A percentile compares a stretch with the other conserved stretches of the same genome.
Conservation (phyloP, 2,888 invertebrate genomes). For the Idaea dimidiata region DNA sequence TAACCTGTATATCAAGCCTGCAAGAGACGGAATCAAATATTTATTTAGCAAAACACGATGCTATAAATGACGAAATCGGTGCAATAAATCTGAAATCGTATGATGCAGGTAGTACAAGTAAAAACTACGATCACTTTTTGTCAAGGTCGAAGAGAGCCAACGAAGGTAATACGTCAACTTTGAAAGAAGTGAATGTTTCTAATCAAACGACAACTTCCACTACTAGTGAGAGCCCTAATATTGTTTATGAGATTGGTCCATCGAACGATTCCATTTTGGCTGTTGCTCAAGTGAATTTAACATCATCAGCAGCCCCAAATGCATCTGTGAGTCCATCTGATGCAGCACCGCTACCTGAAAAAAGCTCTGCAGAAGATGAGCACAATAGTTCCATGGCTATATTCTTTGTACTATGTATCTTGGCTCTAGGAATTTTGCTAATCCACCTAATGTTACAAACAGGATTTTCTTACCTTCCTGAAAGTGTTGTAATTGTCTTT, state of each 20-base stretch:
- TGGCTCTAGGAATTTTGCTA: conserved; percentile 95
- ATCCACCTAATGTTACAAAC: conserved; percentile 97
- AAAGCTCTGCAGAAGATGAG: conserved; percentile 96
- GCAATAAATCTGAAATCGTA: neutral
- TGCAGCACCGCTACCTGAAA: conserved; percentile 90
- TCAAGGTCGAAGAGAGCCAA: conserved; percentile 60
- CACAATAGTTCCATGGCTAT: conserved; percentile 98
- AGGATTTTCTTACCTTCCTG: conserved; percentile 97
- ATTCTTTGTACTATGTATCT: conserved; percentile 97
- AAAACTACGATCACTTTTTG: conserved; percentile 24
- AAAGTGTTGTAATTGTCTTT: conserved; percentile 98
- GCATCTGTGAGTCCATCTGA: conserved; percentile 83
- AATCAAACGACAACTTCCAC: conserved; percentile 39
- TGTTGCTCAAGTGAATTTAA: conserved; percentile 55
- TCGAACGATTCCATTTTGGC: conserved; percentile 56
- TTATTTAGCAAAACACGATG: neutral
- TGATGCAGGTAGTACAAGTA: conserved; percentile 6
- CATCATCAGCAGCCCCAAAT: conserved; percentile 55
- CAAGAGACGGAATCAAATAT: neutral
- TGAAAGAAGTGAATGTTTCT: conserved; percentile 51
- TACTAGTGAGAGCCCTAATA: conserved; percentile 54
- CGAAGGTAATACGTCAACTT: conserved; percentile 44
- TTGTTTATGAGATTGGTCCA: conserved; percentile 58
- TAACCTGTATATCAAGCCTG: neutral
- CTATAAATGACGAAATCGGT: conserved; percentile 2